Base-by-base conservation (phyloP, 1,140 invertebrate genomes). In the Papilio polytes region DNA sequence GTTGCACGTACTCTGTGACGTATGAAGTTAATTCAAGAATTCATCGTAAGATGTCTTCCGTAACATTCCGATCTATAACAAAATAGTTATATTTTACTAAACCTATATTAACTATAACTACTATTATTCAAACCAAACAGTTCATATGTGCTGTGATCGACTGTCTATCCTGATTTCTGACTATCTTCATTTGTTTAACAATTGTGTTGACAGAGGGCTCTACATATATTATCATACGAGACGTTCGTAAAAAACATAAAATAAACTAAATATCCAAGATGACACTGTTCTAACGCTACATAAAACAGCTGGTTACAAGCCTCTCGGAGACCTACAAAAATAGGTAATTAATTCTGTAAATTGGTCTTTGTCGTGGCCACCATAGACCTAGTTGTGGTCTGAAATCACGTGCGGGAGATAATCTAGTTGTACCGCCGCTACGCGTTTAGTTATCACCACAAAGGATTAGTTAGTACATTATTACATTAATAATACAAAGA, bases 321-420 rank as follows among this genome's bases (percentile, higher is more conserved):
- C 2, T n/a, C 63, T 70, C 63, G 4, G 3, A 70, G 63, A 70
- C 22, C 18, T 31, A 36, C 26, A 31, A 70, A 70, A 70, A 15
- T 70, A 70, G 63, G 63, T 36, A 13, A 31, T 70, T 18, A 66
- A 70, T 2, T 18, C 4, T 26, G 31, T 36, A 18, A 70, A 70
- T 70, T 70, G 0, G 13, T 70, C 26, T 70, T 15, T 31, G 22
- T n/a, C 13, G 13, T 36, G 26, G 63, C 13, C 26, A 15, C 13
- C 63, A 70, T 36, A 15, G 59, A 70, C 1, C 20, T 76, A 48
- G 2, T 13, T 76, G 74, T 51, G 74, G 74, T 12, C 44, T 2
- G 44, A 51, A 48, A 51, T 76, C 74, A 76, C 74, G 74, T 76
- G 22, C 74, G n/a, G 22, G 46, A 22, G 74, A 53, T 76, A 76